Base-by-base conservation (phyloP, 1,140 invertebrate species). In the Nasonia longicornis region DNA sequence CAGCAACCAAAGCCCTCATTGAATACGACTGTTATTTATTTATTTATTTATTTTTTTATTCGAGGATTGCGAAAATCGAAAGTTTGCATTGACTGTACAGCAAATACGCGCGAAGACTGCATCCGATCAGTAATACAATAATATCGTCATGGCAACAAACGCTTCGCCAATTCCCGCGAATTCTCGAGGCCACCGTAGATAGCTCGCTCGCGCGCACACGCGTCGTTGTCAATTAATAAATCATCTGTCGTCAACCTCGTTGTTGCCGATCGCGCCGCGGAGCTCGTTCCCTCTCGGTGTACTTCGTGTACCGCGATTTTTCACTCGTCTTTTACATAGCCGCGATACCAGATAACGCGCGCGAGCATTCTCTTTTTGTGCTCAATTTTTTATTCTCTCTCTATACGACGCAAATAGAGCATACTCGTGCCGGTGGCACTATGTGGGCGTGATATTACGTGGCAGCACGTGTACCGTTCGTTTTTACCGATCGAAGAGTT, bases 151-250 rank as follows among this genome's bases (percentile, higher is more conserved):
- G 16, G 52, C 45, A 75, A 63, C 52, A 63, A 52, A 29, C 29
- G n/a, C 73, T 73, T 16, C 7, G 48, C 26, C 12, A 29, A 58
- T 14, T 71, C 29, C 10, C 20, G 29, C n/a, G 69, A 35, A 71
- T 42, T 31, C 73, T 20, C 45, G 20, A 29, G 22, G 38, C 38
- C 48, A 69, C 29, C 10, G 64, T 12, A 11, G 64, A 67, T 20
- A 67, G 31, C 3, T 10, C 6, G 10, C n/a, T 52, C 16, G 69
- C n/a, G 64, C 64, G 71, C 20, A 38, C 63, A 45, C 66, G 52
- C 22, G 45, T 14, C 69, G 64, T 76, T 74, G 75, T 81, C 79
- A 72, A 79, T 84, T 83, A 83, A 78, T 78, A 71, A 70, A 78
- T 78, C 67, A 78, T 70, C 77, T 78, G 77, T 78, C 67, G 77